phyloP scores from a whole-genome alignment of 2,113 vertebrate genomes.

The Pyrgilauda ruficollis region DNA sequence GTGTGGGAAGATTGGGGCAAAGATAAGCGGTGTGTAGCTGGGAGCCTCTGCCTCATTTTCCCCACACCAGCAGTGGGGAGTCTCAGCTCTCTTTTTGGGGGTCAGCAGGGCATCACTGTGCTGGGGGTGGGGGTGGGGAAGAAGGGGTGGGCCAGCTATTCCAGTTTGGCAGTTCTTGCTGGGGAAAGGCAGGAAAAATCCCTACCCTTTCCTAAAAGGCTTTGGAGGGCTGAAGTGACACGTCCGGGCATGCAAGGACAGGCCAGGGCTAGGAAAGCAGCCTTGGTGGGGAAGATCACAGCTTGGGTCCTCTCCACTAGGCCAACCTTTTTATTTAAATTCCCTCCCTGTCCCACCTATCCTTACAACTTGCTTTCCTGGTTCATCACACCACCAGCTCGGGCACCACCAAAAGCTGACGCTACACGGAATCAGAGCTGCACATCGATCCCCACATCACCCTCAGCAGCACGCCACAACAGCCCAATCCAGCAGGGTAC shows the following conservation, averaged over 20 bases:
- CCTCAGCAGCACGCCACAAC: accelerated
- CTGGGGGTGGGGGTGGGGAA: not conserved
- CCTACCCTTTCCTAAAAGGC: not conserved
- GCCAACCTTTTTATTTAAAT: constrained; percentile 52
- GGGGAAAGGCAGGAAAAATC: not conserved
- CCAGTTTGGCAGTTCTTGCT: not conserved
- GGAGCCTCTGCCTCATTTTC: not conserved
- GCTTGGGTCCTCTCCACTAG: not conserved
- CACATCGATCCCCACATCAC: accelerated
- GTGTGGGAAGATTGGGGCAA: not conserved
- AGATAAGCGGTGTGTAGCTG: not conserved
- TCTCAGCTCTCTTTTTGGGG: not conserved
- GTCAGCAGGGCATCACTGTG: accelerated
- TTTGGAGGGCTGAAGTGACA: not conserved
- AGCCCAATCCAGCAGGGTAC: not conserved
- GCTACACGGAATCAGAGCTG: not conserved
- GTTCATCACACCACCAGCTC: accelerated
- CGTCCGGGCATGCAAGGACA: not conserved
- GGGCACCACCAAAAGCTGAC: accelerated
- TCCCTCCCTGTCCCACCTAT: not conserved
- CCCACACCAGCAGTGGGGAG: not conserved
- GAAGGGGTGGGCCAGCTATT: not conserved
- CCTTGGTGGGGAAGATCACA: not conserved
- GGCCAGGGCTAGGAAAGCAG: not conserved
- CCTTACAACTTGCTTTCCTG: not conserved